Percentiles rank a stretch among this genome's conserved stretches.
These are phyloP conservation scores for Perdita meconis DNA, from an alignment of 2,888 invertebrate genomes.

Conservation along the genomic window DNA sequence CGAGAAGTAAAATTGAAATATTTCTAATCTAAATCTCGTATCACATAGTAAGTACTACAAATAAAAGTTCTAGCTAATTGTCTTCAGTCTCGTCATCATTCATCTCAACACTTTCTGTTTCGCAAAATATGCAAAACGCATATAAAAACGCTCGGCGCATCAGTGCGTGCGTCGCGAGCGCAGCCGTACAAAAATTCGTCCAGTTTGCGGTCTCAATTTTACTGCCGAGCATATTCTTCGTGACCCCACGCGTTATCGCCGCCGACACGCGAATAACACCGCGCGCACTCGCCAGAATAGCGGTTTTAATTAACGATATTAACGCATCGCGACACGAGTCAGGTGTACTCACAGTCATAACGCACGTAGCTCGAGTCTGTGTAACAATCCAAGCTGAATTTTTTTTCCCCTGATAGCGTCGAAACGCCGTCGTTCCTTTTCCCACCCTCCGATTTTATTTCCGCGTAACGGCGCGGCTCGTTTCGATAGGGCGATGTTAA, in stretches of 20 bases:
- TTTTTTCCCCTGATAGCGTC: constrained; percentile 19
- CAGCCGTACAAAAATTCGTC: constrained; percentile 17
- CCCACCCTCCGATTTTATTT: neutral
- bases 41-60: no score
- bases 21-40: no score
- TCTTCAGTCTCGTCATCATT: no score
- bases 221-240: neutral
- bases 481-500: constrained; percentile 7
- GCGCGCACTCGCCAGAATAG: constrained; percentile 8
- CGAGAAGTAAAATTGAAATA: no score
- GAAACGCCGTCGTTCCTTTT: neutral
- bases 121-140: no score
- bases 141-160: no score
- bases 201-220: constrained; percentile 8
- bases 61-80: no score
- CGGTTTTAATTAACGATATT: constrained; percentile 69
- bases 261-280: constrained; percentile 39
- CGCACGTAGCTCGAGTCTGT: neutral
- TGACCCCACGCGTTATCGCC: constrained; percentile 30
- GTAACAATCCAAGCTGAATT: constrained; percentile 2
- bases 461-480: neutral
- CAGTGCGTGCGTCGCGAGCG: no score
- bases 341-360: neutral
- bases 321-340: constrained; percentile 37
- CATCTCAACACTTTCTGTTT: no score